Conservation (phyloP, 2,797 vertebrate species). For the Syndactyla subalaris region DNA sequence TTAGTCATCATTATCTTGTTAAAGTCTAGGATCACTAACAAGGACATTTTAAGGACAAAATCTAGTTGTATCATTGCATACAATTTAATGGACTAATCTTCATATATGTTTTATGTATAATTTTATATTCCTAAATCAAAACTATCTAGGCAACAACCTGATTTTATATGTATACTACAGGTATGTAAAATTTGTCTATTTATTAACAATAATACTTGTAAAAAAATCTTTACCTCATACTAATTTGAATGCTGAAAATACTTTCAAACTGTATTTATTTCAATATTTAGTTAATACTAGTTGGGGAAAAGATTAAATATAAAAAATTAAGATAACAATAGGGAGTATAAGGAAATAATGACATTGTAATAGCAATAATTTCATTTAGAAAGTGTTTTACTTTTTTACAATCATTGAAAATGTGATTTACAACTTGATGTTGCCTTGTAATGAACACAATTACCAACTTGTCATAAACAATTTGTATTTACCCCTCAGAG, state of each 20-base stretch:
- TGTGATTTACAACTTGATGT: not conserved
- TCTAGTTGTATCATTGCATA: not conserved
- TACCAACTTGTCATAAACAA: not conserved
- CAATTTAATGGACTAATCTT: not conserved
- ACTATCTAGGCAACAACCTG: not conserved
- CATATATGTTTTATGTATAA: not conserved
- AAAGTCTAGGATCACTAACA: not conserved
- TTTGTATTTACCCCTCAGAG: not conserved
- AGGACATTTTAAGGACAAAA: not conserved
- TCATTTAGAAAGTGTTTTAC: not conserved
- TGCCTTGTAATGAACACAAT: not conserved
- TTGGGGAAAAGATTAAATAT: not conserved
- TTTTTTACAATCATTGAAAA: not conserved
- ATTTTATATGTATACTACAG: not conserved
- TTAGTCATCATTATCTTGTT: not conserved
- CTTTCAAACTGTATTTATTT: not conserved
- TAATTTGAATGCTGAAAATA: not conserved
- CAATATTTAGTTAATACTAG: not conserved
- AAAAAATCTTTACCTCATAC: not conserved
- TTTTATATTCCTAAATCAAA: not conserved
- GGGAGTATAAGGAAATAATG: not conserved
- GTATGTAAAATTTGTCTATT: not conserved
- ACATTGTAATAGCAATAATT: not conserved
- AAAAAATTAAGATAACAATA: not conserved
- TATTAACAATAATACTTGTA: not conserved